These are phyloP conservation scores for Sebastolobus alascanus DNA, from an alignment of 2,797 vertebrate species.

Conservation along the genomic window DNA sequence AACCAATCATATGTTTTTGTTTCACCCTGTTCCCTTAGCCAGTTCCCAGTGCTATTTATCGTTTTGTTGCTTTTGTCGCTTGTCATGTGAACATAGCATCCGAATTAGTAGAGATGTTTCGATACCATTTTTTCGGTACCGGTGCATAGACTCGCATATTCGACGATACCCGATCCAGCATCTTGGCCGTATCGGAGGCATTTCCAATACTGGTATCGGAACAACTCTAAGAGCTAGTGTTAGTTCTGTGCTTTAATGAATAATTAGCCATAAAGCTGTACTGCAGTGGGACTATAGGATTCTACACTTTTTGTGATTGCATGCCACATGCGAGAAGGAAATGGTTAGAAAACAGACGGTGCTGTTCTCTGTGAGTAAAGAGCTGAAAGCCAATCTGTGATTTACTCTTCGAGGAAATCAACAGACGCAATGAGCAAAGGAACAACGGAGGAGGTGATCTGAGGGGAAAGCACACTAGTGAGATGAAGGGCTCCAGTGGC, in stretches of 20 bases:
- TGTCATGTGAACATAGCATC: too few species aligned
- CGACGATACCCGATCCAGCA: too few species aligned
- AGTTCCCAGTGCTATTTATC: too few species aligned
- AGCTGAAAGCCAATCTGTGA: slow-evolving; percentile 62
- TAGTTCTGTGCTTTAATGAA: background rate
- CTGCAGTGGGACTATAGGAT: slow-evolving; percentile 7
- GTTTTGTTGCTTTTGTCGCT: too few species aligned
- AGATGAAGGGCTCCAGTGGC: slow-evolving; percentile 64
- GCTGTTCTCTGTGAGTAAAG: slow-evolving; percentile 24
- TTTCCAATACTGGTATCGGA: background rate
- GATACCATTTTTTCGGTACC: too few species aligned
- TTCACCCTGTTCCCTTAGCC: too few species aligned
- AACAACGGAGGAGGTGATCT: slow-evolving; percentile 37
- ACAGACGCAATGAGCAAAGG: slow-evolving; percentile 22
- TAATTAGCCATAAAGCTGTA: background rate
- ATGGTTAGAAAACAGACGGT: slow-evolving; percentile 20
- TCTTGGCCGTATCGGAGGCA: background rate
- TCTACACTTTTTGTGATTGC: slow-evolving; percentile 41
- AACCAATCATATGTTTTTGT: too few species aligned
- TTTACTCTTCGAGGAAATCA: slow-evolving; percentile 43
- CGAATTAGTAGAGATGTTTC: too few species aligned
- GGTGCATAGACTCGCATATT: background rate
- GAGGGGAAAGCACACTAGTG: slow-evolving; percentile 26
- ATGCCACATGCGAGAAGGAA: slow-evolving; percentile 41
- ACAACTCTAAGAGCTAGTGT: too few species aligned